Evolutionary conservation across 2,797 vertebrate species (phyloP), one percentile per base, ranked within the genome.

Genomic region (Lagocephalus sceleratus): DNA sequence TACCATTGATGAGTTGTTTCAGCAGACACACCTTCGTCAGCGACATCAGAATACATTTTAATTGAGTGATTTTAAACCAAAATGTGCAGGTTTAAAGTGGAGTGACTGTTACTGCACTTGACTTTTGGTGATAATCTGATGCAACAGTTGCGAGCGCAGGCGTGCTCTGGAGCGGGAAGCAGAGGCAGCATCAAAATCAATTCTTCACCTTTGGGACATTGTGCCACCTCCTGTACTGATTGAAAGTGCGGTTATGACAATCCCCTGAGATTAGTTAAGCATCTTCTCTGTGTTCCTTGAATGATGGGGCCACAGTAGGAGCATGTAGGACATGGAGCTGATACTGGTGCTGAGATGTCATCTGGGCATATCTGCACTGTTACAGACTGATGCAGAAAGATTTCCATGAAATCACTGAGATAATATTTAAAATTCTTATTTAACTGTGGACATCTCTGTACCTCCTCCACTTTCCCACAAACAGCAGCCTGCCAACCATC

Each of bases 241-340:
- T 70, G 70, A 67, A 74, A 54, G 19, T 52, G 25, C 23, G 51
- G 40, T 25, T 35, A 58, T 43, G 47, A 66, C 72, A 66, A 78
- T 76, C 72, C 60, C 60, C 76, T 70, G 50, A 56, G 60, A 76
- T 78, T 69, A 71, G 58, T 60, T 63, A 48, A 55, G 61, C n/a
- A 1, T 40, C 60, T 38, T 62, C 39, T 5, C 39, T 9, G 12
- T n/a, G 15, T 49, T 44, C 43, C 20, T 51, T n/a, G n/a, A 48
- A 59, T 48, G 46, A 41, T 38, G 41, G 9, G 9, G 51, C 44
- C 50, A 38, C 26, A 25, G 20, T 7, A 20, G 19, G 19, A n/a
- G n/a, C n/a, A n/a, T n/a, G n/a, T n/a, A n/a, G n/a, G n/a, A n/a
- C n/a, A n/a, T n/a, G n/a, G n/a, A n/a, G n/a, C n/a, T n/a, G n/a